Evolutionary conservation across 2,113 vertebrate genomes (phyloP).

Genomic region (Apteryx mantelli): DNA sequence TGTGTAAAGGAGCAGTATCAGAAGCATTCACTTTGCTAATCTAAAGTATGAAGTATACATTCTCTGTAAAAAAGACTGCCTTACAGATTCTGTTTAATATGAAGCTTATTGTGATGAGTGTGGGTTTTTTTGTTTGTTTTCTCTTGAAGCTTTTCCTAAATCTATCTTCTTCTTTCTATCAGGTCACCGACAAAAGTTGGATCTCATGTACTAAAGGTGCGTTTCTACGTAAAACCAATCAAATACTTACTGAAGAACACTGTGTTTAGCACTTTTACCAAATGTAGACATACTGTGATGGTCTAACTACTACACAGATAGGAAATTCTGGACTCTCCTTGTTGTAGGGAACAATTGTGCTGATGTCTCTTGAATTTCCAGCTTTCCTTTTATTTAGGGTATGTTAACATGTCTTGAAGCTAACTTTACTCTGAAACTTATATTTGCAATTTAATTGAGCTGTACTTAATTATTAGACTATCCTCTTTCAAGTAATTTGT

Average conservation of each 20-base stretch:
- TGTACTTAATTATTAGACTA: neutral
- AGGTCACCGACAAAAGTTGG: conserved; percentile 88
- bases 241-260: neutral
- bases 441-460: neutral
- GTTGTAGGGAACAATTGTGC: neutral
- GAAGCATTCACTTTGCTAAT: neutral
- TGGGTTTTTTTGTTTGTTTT: neutral
- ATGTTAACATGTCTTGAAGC: neutral
- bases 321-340: neutral
- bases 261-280: neutral
- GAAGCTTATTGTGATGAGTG: neutral
- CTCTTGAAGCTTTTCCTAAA: neutral
- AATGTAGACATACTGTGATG: neutral
- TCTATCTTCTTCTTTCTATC: conserved; percentile 57
- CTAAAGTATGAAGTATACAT: neutral
- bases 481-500: neutral
- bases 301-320: neutral
- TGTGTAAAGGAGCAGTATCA: neutral
- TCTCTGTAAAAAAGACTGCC: neutral
- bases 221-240: conserved; percentile 23
- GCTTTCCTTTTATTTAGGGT: neutral
- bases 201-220: conserved; percentile 83
- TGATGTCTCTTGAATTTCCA: neutral
- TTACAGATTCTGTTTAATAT: neutral
- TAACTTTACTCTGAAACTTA: neutral